Evolutionary conservation across 2,113 vertebrate species (phyloP).

Genomic region (Tachysurus vachellii): DNA sequence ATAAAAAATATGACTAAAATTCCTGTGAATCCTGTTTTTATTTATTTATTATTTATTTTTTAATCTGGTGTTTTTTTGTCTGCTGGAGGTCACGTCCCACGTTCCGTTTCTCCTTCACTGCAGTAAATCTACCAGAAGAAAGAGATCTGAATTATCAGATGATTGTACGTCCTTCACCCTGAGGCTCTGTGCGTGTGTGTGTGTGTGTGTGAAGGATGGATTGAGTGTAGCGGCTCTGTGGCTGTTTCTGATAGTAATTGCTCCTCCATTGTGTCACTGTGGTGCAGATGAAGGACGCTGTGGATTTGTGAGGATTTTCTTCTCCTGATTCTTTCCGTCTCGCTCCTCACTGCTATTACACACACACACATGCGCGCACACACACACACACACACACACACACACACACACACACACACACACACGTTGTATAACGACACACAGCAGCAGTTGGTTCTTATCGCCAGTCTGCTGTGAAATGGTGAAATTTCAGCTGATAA

Average conservation of each 20-base stretch:
- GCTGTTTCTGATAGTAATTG: neutral
- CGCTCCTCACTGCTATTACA: neutral
- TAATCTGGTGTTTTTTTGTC: too few species aligned
- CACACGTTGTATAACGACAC: neutral
- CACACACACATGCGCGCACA: neutral
- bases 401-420: neutral
- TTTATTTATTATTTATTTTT: neutral
- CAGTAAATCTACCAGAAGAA: neutral
- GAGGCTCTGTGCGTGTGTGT: neutral
- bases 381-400: neutral
- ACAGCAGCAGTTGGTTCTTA: neutral
- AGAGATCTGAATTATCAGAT: neutral
- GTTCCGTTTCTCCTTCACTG: neutral
- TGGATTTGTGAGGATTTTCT: neutral
- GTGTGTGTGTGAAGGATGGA: neutral
- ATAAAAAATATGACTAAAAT: too few species aligned
- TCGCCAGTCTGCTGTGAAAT: neutral
- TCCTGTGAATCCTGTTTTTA: neutral
- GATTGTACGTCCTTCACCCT: neutral
- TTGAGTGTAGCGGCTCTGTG: neutral
- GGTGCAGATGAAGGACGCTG: neutral
- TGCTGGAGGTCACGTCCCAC: neutral
- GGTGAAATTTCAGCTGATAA: slow-evolving; percentile 3
- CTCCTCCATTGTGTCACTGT: neutral
- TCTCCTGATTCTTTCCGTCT: neutral